A percentile compares a stretch with the other conserved stretches of the same genome.
Evolutionary conservation across 2,113 vertebrate species (phyloP).

Genomic region (Cryptotis parvus): DNA sequence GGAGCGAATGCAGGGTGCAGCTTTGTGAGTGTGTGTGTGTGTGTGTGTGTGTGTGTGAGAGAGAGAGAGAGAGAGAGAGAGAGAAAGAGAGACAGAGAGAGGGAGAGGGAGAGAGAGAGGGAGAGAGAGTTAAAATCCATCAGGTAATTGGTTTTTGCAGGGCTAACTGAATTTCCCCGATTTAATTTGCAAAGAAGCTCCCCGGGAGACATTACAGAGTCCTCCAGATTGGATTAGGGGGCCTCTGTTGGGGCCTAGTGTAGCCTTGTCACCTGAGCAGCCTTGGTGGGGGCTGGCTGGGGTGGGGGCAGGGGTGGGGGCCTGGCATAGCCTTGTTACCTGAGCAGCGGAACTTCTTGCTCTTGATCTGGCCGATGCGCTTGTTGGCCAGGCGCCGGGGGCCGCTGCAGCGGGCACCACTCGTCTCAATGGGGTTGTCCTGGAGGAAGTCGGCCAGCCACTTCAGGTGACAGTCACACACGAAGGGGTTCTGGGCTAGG

Average conservation of each 20-base stretch:
- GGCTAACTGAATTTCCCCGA: conserved; percentile 90
- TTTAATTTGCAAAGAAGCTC: conserved; percentile 89
- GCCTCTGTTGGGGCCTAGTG: conserved; percentile 86
- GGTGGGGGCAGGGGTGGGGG: conserved; percentile 68
- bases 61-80: no score
- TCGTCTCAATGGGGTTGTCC: conserved; percentile 99
- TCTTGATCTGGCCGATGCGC: conserved; percentile 99
- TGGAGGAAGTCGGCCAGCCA: conserved; percentile 99
- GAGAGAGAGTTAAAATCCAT: conserved; percentile 82
- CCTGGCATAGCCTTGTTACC: conserved; percentile 90
- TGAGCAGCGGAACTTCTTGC: conserved; percentile 99
- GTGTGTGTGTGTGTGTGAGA: no score
- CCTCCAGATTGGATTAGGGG: conserved; percentile 88
- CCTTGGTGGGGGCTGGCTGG: no score
- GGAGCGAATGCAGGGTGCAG: no score
- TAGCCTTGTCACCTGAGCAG: no score
- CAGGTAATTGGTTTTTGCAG: conserved; percentile 88
- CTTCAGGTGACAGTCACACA: conserved; percentile 99
- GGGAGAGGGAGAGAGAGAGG: no score
- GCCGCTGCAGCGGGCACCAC: conserved; percentile 97
- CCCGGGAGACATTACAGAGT: conserved; percentile 87
- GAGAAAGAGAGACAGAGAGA: no score
- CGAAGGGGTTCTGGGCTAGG: conserved; percentile 99
- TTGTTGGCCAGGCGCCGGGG: conserved; percentile 98
- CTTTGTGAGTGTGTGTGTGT: no score